phyloP scores from a whole-genome alignment of 2,888 invertebrate genomes.

The Drosophila prostipennis region DNA sequence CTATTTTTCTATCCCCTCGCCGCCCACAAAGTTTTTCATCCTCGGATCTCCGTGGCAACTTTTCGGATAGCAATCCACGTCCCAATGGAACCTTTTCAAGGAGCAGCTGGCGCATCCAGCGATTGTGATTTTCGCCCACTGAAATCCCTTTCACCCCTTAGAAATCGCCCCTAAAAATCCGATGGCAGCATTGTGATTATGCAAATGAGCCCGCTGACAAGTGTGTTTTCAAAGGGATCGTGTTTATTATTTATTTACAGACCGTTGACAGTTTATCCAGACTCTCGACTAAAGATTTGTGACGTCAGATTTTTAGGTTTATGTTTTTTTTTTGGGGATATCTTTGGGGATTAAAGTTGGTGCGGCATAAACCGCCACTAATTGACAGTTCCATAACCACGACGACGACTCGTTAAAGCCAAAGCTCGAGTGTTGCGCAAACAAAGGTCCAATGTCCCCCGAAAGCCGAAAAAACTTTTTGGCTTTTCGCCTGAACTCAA shows the following conservation, averaged over 20 bases:
- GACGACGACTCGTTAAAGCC: conserved; percentile 61
- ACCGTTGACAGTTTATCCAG: conserved; percentile 67
- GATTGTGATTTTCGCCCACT: conserved; percentile 4
- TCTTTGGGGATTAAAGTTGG: conserved; percentile 58
- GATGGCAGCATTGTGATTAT: conserved; percentile 64
- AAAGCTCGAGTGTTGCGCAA: conserved; percentile 70
- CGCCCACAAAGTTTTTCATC: conserved; percentile 25
- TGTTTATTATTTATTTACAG: conserved; percentile 78
- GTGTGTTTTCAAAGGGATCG: conserved; percentile 73
- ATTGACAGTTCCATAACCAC: conserved; percentile 76
- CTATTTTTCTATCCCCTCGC: conserved; percentile 9
- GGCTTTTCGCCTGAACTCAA: conserved; percentile 44
- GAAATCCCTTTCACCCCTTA: conserved; percentile 2
- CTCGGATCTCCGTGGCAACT: conserved; percentile 37
- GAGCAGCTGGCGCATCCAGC: conserved; percentile 42
- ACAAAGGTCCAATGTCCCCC: conserved; percentile 52
- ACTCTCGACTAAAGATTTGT: conserved; percentile 37
- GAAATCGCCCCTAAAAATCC: conserved; percentile 21
- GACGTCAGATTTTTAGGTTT: conserved; percentile 36
- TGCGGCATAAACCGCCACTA: conserved; percentile 62
- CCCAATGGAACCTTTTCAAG: conserved; percentile 27
- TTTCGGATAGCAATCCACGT: conserved; percentile 19
- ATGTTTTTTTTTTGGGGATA: neutral
- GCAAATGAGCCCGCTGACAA: conserved; percentile 63
- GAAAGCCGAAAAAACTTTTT: conserved; percentile 19